Evolutionary conservation across 2,888 invertebrate species (phyloP), one percentile per base, ranked within the genome.

Genomic region (Synergus itoensis): DNA sequence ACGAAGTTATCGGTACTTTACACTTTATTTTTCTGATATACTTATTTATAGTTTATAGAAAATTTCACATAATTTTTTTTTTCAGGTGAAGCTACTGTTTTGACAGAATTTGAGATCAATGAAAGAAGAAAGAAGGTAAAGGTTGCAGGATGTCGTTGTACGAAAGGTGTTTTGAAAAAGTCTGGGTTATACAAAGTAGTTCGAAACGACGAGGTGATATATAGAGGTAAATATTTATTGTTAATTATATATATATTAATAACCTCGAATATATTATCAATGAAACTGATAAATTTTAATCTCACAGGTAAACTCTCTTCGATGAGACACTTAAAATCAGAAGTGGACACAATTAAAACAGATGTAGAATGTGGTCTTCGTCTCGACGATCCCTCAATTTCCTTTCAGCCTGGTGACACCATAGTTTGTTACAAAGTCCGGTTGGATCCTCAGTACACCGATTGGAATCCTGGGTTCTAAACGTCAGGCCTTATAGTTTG

Each of bases 311-410:
- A 93, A 84, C 89, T 98, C 78, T 93, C 94, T 41, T 98, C 98
- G 0, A 95, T 99, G 96, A 95, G 96, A 85, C 98, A 99, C 92
- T 92, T 98, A 69, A 99, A 99, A 91, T 95, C 95, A 76, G 98
- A 99, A 92, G 97, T 98, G 4, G 95, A 95, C 7, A 94, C 94
- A 0, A 95, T 99, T 60, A 97, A 97, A 90, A 95, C 95, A 69
- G 97, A 97, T 90, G 94, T 95, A 80, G 99, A 99, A 90, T 99
- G 99, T 92, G 99, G 99, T 0, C 90, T 99, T 43, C 95, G 96
- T 81, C 93, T 99, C 77, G 94, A 94, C 2, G 95, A 97, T 87
- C 88, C 92, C 0, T 89, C 92, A 0, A 86, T 97, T 43, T 90
- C 93, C 41, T 95, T 97, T 79, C 91, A 95, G 91, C 93, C 95